A percentile compares a stretch with the other conserved stretches of the same genome.
Conservation (phyloP, 2,113 vertebrate species). For the Anhinga rufa region DNA sequence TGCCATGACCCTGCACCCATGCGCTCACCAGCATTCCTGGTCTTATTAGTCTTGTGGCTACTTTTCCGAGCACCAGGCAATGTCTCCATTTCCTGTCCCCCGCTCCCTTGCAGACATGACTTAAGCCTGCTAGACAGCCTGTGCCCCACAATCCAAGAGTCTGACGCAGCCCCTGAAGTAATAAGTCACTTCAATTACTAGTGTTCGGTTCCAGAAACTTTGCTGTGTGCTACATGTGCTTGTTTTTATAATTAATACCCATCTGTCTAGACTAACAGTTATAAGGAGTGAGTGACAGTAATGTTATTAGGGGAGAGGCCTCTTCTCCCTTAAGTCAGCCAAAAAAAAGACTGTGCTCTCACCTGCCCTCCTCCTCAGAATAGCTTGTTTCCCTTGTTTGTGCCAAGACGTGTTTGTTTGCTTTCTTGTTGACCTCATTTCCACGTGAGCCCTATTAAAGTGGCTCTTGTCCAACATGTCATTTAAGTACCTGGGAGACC, state of each 20-base stretch:
- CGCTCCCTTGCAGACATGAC: conserved; percentile 60
- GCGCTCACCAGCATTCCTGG: not conserved
- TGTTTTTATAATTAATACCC: conserved; percentile 27
- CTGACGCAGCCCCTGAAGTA: conserved; percentile 21
- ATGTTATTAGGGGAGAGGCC: not conserved
- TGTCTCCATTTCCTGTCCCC: conserved; percentile 17
- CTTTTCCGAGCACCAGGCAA: not conserved
- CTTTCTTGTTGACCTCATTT: conserved; percentile 45
- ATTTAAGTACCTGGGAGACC: conserved; percentile 52
- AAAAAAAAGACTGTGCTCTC: not conserved
- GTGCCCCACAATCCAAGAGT: conserved; percentile 2
- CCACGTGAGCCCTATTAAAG: conserved; percentile 4
- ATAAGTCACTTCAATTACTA: conserved; percentile 21
- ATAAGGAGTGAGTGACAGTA: not conserved
- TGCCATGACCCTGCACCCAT: not conserved
- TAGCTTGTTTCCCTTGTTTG: not conserved
- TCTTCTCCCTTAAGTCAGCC: not conserved
- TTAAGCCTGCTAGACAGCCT: conserved; percentile 48
- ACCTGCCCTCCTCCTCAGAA: conserved; percentile 32
- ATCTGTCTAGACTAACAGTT: conserved; percentile 49
- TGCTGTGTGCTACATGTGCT: conserved; percentile 13
- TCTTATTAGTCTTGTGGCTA: not conserved
- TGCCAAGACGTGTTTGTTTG: conserved; percentile 39
- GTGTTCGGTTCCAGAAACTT: not conserved
- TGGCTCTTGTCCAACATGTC: conserved; percentile 3